These are phyloP conservation scores for Alligator mississippiensis DNA, from an alignment of 2,113 vertebrate species.

Conservation along the genomic window DNA sequence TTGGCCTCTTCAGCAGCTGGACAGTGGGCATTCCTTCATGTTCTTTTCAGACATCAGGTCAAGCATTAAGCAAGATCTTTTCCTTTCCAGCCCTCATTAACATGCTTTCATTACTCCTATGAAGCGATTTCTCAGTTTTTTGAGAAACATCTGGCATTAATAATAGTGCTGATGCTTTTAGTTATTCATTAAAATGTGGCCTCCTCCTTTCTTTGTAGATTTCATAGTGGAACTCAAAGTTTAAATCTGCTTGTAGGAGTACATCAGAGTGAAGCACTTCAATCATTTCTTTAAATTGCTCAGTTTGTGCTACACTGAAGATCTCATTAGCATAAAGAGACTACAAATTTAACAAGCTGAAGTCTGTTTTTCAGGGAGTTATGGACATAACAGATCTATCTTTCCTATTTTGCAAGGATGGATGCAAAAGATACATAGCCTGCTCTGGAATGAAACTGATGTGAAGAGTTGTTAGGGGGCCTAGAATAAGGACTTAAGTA, in stretches of 20 bases:
- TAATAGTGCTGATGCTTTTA: not conserved
- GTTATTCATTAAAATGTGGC: not conserved
- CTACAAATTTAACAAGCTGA: not conserved
- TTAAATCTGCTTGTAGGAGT: not conserved
- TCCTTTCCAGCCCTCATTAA: not conserved
- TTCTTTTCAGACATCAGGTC: not conserved
- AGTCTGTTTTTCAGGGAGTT: not conserved
- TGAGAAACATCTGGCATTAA: not conserved
- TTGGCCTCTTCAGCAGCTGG: not conserved
- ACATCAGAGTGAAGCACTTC: not conserved
- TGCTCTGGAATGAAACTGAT: not conserved
- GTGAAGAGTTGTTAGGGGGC: not conserved
- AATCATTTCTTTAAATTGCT: not conserved
- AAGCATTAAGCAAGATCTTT: not conserved
- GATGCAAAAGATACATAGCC: slow-evolving; percentile 4
- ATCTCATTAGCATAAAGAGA: not conserved
- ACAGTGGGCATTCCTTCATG: not conserved
- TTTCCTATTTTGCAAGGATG: not conserved
- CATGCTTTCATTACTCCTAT: not conserved
- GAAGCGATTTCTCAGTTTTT: not conserved
- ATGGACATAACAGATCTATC: not conserved
- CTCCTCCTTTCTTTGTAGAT: not conserved
- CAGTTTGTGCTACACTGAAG: not conserved
- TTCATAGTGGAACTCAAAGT: not conserved
- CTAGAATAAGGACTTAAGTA: not conserved